phyloP scores from a whole-genome alignment of 37 sponge, comb jelly and placozoan species.

The Bolinopsis microptera region DNA sequence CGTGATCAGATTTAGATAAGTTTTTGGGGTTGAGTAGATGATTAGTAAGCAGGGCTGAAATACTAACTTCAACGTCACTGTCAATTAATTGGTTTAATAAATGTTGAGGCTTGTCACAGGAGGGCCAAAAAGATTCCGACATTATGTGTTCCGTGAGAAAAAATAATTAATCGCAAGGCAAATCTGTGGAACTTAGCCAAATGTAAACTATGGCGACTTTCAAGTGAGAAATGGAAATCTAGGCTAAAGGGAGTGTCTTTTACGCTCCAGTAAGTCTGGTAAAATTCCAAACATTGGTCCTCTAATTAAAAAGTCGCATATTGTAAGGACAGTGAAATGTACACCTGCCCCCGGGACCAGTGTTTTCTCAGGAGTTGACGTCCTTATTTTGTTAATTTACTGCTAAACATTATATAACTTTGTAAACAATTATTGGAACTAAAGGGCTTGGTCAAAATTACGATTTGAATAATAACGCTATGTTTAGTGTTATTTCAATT shows the following conservation, averaged over 20 bases:
- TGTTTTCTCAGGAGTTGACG: background rate
- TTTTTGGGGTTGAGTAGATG: background rate
- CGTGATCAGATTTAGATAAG: background rate
- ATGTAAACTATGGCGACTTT: background rate
- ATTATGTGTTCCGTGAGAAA: background rate
- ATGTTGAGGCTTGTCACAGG: no score
- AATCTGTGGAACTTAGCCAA: no score
- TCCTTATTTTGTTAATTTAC: background rate
- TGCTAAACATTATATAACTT: background rate
- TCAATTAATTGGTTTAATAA: background rate
- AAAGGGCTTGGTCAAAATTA: background rate
- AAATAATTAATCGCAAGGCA: background rate
- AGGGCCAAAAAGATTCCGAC: no score
- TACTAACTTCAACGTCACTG: background rate
- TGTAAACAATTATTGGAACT: background rate
- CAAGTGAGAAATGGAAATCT: no score
- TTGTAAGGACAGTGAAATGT: background rate
- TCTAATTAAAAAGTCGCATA: background rate
- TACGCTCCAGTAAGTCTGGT: background rate
- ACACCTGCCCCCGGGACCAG: background rate
- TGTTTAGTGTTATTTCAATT: no score
- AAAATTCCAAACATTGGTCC: background rate
- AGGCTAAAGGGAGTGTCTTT: background rate
- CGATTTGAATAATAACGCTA: background rate
- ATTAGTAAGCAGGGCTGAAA: background rate